A percentile compares a stretch with the other conserved stretches of the same genome.
These are phyloP conservation scores for Lordiphosa fenestrarum DNA, from an alignment of 2,888 invertebrate species.

Conservation along the genomic window DNA sequence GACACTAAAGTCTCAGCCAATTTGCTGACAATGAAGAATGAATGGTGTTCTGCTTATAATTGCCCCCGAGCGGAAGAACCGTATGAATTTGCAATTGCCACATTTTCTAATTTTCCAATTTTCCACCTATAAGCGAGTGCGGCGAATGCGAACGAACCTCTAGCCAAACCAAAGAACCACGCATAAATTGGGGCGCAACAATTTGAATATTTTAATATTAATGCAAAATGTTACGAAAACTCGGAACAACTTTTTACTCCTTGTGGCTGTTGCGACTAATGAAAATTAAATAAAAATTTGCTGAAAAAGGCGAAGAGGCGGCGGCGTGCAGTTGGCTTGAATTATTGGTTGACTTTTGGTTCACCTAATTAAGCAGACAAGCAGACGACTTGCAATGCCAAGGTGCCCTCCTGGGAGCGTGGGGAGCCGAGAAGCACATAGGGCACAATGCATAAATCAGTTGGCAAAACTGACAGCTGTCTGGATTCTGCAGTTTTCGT, in stretches of 20 bases:
- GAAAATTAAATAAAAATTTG: conserved; percentile 70
- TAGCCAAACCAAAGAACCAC: too few species aligned
- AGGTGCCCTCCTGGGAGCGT: too few species aligned
- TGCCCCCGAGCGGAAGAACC: neutral
- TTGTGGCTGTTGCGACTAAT: conserved; percentile 57
- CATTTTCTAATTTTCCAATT: neutral
- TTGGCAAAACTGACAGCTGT: conserved; percentile 55
- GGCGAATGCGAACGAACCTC: too few species aligned
- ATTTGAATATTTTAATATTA: conserved; percentile 73
- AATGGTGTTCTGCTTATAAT: neutral
- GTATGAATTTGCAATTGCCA: conserved; percentile 2
- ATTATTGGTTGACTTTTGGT: conserved; percentile 45
- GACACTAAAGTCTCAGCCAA: conserved; percentile 57
- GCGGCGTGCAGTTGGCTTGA: conserved; percentile 51
- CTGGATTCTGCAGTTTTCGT: conserved; percentile 16
- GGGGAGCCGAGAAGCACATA: too few species aligned
- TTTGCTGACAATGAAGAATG: conserved; percentile 52
- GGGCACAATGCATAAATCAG: conserved; percentile 62
- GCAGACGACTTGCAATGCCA: neutral
- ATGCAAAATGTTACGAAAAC: conserved; percentile 57
- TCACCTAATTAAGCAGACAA: conserved; percentile 55
- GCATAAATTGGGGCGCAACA: conserved; percentile 2
- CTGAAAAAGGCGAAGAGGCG: conserved; percentile 62
- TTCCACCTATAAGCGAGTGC: neutral
- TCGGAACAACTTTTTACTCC: conserved; percentile 24